phyloP scores from a whole-genome alignment of 2,113 vertebrate genomes.

The Melanocharis versteri region DNA sequence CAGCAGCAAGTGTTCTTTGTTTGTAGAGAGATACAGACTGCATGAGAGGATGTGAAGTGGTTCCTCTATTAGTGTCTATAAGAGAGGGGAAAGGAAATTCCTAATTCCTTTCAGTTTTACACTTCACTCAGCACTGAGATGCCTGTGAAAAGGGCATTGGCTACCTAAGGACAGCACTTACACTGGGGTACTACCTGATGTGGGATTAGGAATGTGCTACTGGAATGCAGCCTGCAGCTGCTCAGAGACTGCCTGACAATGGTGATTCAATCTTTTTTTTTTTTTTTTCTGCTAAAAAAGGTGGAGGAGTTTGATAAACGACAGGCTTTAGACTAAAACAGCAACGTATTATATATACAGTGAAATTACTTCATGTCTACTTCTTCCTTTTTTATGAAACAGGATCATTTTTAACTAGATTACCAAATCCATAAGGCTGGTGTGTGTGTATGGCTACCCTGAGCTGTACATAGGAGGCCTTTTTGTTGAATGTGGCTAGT shows the following conservation, averaged over 20 bases:
- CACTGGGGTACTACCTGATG: accelerated
- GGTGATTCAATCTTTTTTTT: not conserved
- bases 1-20: not conserved
- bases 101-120: not conserved
- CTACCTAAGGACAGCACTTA: not conserved
- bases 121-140: not conserved
- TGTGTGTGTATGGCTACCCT: not conserved
- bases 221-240: not conserved
- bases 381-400: not conserved
- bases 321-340: not conserved
- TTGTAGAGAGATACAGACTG: not conserved
- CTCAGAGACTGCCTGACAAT: not conserved
- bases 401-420: not conserved
- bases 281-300: not conserved
- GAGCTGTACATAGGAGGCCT: not conserved
- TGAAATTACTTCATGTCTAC: not conserved
- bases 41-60: not conserved
- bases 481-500: not conserved
- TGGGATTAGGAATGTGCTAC: not conserved
- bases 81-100: not conserved
- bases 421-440: not conserved
- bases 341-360: not conserved
- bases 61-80: not conserved
- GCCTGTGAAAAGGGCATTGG: not conserved
- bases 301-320: not conserved